Evolutionary conservation across 2,888 invertebrate genomes (phyloP), one percentile per base, ranked within the genome.

Genomic region (Xiphydria camelus): DNA sequence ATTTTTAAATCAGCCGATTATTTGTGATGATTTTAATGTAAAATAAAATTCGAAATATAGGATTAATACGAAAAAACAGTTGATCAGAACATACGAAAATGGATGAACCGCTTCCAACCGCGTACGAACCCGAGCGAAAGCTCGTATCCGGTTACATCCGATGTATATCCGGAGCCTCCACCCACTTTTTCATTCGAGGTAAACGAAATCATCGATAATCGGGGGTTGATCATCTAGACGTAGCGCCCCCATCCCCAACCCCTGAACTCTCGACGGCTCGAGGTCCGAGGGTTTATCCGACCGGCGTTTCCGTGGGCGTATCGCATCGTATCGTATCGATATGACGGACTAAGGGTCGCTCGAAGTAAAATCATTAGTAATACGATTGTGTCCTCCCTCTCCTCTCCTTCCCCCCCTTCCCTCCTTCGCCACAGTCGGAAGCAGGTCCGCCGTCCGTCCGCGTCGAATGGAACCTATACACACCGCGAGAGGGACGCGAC

Each of bases 311-410:
- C 59, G 55, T 34, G 58, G 48, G 47, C 55, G 54, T 60, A 61
- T 62, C 62, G 34, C 45, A 45, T 65, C 52, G 57, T 58, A 68
- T 66, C 67, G 56, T 62, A 66, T 59, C 66, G 62, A 66, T 70
- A 66, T 66, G 70, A 66, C 63, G 53, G 57, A 53, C 57, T 54
- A 62, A 63, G 66, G 63, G 64, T 66, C 55, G 59, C 53, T 49
- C 45, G 41, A 49, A 66, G 61, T 65, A 62, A 69, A 69, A 65
- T 71, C 67, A 71, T 70, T 67, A 65, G 66, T 69, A 70, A 71
- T 65, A 53, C 59, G 61, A 70, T 69, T 66, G 59, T 58, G 51
- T 15, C 14, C 44, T 41, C 34, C 48, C 43, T 43, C 17, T 12
- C 14, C 26, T 12, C 21, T 7, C 10, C 10, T 36, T 19, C 15